phyloP scores from a whole-genome alignment of 2,888 invertebrate genomes.

The Apantesis nais region DNA sequence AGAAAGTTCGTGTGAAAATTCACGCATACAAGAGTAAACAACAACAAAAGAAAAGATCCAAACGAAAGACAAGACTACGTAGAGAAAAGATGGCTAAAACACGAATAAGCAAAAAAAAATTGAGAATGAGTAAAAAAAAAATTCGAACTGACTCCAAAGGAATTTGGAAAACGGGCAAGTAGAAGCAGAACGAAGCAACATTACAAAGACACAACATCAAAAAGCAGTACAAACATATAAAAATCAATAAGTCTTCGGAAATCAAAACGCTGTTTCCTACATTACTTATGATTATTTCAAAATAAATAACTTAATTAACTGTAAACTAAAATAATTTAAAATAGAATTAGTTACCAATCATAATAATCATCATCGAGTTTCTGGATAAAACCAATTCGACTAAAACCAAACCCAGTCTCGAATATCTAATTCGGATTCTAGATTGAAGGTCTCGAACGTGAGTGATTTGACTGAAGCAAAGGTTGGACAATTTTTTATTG shows the following conservation, averaged over 20 bases:
- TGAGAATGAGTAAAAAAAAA: too few species aligned
- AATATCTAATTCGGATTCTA: conserved; percentile 24
- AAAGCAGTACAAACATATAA: background rate
- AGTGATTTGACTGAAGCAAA: conserved; percentile 12
- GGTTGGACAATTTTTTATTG: conserved; percentile 9
- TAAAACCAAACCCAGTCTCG: background rate
- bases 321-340: background rate
- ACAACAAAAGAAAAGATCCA: background rate
- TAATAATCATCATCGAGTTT: background rate
- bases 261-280: background rate
- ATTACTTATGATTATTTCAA: background rate
- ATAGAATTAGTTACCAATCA: background rate
- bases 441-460: conserved; percentile 1
- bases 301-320: background rate
- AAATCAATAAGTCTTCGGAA: background rate
- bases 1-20: too few species aligned
- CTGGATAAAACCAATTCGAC: background rate
- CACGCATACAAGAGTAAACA: background rate
- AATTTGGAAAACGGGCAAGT: too few species aligned
- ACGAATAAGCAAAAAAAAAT: too few species aligned
- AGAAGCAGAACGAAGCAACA: too few species aligned
- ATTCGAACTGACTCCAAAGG: too few species aligned
- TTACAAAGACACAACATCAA: too few species aligned
- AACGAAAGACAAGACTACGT: too few species aligned
- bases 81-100: too few species aligned